Conservation (phyloP, 1,140 invertebrate species). For the Drosophila sproati region DNA sequence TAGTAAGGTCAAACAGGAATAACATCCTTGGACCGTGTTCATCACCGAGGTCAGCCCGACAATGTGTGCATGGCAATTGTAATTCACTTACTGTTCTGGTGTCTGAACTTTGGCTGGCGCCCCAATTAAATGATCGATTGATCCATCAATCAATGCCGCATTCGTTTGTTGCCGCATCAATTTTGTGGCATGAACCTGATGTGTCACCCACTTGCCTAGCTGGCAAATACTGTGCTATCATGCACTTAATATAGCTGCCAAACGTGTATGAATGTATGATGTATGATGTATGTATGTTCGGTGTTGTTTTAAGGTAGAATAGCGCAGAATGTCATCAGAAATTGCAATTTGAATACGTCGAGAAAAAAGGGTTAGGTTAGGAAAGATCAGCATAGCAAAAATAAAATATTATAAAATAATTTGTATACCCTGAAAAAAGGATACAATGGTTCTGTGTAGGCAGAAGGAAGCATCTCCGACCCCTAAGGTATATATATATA, state of each 20-base stretch:
- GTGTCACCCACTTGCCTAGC: slow-evolving; percentile 29
- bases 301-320: too few relatives aligned
- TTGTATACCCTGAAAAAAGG: too few relatives aligned
- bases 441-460: too few relatives aligned
- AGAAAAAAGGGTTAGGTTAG: too few relatives aligned
- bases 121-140: slow-evolving; percentile 44
- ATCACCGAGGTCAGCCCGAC: slow-evolving; percentile 6
- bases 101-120: slow-evolving; percentile 18
- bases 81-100: slow-evolving; percentile 19
- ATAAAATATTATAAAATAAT: too few relatives aligned
- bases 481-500: too few relatives aligned
- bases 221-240: slow-evolving; percentile 28
- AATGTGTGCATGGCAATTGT: slow-evolving; percentile 37
- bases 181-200: slow-evolving; percentile 27
- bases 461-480: too few relatives aligned
- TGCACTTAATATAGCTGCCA: not conserved
- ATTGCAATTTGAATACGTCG: too few relatives aligned
- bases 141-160: slow-evolving; percentile 29
- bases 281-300: too few relatives aligned
- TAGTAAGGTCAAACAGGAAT: slow-evolving; percentile 5
- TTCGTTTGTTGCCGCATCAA: slow-evolving; percentile 35
- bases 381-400: too few relatives aligned
- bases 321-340: too few relatives aligned
- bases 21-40: slow-evolving; percentile 3
- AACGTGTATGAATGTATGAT: too few relatives aligned